Percentiles rank a stretch among this genome's conserved stretches.
These are phyloP conservation scores for Choloepus hoffmanni DNA, from an alignment of 2,113 vertebrate species.

Conservation along the genomic window DNA sequence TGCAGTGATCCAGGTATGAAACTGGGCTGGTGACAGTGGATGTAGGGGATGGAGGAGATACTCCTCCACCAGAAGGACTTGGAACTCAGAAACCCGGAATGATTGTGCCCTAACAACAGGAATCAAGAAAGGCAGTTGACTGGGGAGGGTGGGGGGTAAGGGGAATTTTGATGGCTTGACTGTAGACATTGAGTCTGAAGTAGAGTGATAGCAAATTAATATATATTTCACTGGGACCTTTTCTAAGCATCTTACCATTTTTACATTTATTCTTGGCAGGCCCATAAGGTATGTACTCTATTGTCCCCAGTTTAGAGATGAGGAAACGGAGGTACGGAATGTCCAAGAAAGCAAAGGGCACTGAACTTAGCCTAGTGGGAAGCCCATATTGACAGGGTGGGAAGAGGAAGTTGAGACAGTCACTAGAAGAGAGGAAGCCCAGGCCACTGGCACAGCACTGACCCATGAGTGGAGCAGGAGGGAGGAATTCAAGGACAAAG, in stretches of 20 bases:
- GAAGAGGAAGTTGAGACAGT: slow-evolving; percentile 39
- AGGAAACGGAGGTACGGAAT: slow-evolving; percentile 19
- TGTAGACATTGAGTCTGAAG: background rate
- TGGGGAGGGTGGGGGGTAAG: background rate
- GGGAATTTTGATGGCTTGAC: background rate
- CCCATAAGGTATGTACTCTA: background rate
- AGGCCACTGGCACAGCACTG: background rate
- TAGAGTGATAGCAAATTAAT: background rate
- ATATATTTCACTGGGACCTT: background rate
- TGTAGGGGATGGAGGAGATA: background rate
- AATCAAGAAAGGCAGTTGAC: background rate
- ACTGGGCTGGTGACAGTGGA: background rate
- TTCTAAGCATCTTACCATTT: background rate
- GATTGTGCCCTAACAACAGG: background rate
- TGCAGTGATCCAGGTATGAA: background rate
- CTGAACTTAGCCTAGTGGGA: background rate
- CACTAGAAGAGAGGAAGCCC: slow-evolving; percentile 50
- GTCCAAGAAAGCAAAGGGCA: background rate
- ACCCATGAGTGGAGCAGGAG: background rate
- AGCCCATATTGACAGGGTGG: background rate
- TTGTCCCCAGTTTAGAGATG: slow-evolving; percentile 28
- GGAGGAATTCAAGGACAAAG: background rate
- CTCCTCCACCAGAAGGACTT: background rate
- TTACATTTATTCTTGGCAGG: background rate
- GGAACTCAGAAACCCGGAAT: background rate